Base-by-base conservation (phyloP, 2,888 invertebrate genomes). In the Acrobeloides nanus region DNA sequence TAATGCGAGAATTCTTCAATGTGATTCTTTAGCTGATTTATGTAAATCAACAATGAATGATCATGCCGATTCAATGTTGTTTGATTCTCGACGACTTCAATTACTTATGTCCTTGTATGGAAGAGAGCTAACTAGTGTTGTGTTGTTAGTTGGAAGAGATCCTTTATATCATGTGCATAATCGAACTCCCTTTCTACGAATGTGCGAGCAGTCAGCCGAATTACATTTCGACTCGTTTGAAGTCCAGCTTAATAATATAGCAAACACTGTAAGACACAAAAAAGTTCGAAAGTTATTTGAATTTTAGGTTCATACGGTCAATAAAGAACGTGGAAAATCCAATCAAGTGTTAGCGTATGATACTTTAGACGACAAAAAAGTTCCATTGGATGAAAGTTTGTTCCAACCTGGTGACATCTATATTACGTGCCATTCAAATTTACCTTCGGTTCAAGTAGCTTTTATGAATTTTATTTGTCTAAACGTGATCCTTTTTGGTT, bases 221-320 rank as follows among this genome's bases (percentile, higher is more conserved):
- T 88, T 93, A 74, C 97, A 97, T 80, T 95, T 97, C 77, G 80
- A 83, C 1, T 81, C 84, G 70, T 80, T 89, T 51, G 87, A 88
- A 61, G 82, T 83, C 53, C 93, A 97, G 78, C 78, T 95, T 53
- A 82, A 62, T 27, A 72, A 76, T 20, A 48, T 62, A 10, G 43
- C 35, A n/a, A 21, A 25, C 17, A 31, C 51, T 25, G 59, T 55
- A 27, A 15, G 40, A 3, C 15, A 15, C 3, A 25, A 41, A 39
- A 15, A 35, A 15, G 37, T 12, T 35, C 12, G 8, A 35, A 12
- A 35, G 12, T 8, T 12, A 35, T 15, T 12, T 15, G 39, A 39
- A 8, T 25, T 46, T 51, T 10, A 46, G 49, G 38, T 48, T 23
- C 53, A 26, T 18, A 44, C 18, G 23, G 23, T 24, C 25, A 48